A percentile compares a stretch with the other conserved stretches of the same genome.
Evolutionary conservation across 2,113 vertebrate genomes (phyloP).

Genomic region (Corythaeola cristata): DNA sequence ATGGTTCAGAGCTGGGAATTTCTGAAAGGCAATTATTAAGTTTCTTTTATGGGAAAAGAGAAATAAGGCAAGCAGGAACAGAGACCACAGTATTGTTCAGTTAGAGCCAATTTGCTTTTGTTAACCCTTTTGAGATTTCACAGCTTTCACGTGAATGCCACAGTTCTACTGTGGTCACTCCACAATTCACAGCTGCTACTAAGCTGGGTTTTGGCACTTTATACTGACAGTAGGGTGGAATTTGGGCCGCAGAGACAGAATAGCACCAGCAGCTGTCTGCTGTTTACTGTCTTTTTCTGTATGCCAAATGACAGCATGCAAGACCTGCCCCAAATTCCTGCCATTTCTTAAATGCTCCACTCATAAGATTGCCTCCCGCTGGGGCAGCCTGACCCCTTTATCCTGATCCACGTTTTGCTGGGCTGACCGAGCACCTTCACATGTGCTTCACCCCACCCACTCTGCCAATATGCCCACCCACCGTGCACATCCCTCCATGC

Average conservation of each 20-base stretch:
- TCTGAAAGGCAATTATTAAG: neutral
- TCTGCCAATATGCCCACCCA: neutral
- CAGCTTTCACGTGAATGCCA: neutral
- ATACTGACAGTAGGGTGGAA: neutral
- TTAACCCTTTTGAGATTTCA: conserved; percentile 15
- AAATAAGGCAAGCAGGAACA: neutral
- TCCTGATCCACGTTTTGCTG: neutral
- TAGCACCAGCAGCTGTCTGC: neutral
- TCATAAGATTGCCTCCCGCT: neutral
- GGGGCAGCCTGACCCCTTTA: neutral
- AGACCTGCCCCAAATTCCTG: neutral
- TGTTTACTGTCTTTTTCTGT: neutral
- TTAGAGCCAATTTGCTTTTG: neutral
- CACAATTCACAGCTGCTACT: neutral
- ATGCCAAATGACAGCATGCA: neutral
- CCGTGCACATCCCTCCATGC: neutral
- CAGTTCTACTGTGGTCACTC: neutral
- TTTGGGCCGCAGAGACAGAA: neutral
- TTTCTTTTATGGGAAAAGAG: neutral
- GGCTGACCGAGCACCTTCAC: neutral
- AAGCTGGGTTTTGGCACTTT: neutral
- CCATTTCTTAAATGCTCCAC: neutral
- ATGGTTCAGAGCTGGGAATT: neutral
- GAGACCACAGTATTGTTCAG: neutral
- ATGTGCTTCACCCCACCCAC: neutral